Evolutionary conservation across 2,113 vertebrate species (phyloP).

Genomic region (Nothocercus julius): DNA sequence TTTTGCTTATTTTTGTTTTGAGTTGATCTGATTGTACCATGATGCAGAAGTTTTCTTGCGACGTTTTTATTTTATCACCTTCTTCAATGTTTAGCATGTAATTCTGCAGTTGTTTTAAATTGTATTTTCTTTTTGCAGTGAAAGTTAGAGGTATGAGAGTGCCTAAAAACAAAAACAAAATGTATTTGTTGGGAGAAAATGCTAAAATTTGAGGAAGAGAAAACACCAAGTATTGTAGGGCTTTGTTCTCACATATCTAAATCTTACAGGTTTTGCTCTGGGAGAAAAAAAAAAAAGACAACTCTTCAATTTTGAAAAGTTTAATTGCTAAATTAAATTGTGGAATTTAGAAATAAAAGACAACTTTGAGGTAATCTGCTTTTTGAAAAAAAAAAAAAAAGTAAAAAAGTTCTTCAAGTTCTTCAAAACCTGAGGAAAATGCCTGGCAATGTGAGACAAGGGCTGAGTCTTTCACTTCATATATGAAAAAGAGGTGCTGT

Average conservation of each 20-base stretch:
- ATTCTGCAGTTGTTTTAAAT: not conserved
- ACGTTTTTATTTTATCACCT: not conserved
- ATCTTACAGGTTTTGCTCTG: not conserved
- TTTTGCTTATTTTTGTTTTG: not conserved
- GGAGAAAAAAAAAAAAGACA: not conserved
- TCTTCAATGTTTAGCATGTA: not conserved
- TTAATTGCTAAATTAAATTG: not conserved
- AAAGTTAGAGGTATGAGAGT: conserved; percentile 91
- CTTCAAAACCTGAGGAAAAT: not conserved
- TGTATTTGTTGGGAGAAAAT: conserved; percentile 78
- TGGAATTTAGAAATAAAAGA: not conserved
- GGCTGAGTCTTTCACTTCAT: not conserved
- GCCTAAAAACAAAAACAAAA: conserved; percentile 86
- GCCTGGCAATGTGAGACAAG: not conserved
- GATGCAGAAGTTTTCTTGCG: not conserved
- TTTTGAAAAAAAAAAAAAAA: not conserved
- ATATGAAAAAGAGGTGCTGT: not conserved
- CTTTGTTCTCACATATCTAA: not conserved
- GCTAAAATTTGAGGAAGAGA: conserved; percentile 76
- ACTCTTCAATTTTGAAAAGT: not conserved
- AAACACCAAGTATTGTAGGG: conserved; percentile 80
- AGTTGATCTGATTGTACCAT: not conserved
- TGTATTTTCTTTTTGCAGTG: conserved; percentile 73
- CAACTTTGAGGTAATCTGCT: not conserved
- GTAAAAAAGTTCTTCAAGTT: not conserved